These are phyloP conservation scores for Laterallus jamaicensis DNA, from an alignment of 2,113 vertebrate genomes.

Conservation along the genomic window DNA sequence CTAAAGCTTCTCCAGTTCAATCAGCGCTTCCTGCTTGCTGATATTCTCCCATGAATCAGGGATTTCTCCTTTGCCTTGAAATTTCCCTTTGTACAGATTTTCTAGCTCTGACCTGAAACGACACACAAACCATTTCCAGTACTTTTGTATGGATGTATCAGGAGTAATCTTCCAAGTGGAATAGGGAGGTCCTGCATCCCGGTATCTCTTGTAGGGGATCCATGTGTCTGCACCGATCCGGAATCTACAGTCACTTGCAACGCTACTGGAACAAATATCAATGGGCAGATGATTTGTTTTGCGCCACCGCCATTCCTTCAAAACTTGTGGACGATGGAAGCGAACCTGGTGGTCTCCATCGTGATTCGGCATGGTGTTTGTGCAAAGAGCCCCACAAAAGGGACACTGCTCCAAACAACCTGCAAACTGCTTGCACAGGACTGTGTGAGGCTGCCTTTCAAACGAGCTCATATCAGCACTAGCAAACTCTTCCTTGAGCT, in stretches of 20 bases:
- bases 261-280: slow-evolving; percentile 40
- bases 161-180: slow-evolving; percentile 68
- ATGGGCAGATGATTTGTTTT: neutral
- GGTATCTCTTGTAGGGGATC: slow-evolving; percentile 50
- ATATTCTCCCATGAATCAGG: neutral
- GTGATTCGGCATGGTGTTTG: slow-evolving; percentile 54
- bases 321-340: slow-evolving; percentile 18
- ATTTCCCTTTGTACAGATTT: neutral
- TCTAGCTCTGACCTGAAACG: slow-evolving; percentile 72
- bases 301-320: accelerated
- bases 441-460: neutral
- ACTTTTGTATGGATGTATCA: slow-evolving; percentile 57
- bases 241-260: neutral
- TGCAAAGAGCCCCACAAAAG: slow-evolving; percentile 69
- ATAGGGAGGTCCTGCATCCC: slow-evolving; percentile 17
- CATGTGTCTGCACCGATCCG: accelerated
- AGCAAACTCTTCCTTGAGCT: neutral
- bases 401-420: slow-evolving; percentile 73
- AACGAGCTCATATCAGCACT: neutral
- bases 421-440: slow-evolving; percentile 54
- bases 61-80: slow-evolving; percentile 42
- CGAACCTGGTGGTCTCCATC: slow-evolving; percentile 45
- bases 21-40: slow-evolving; percentile 37
- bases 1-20: neutral
- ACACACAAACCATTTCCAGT: slow-evolving; percentile 83